phyloP scores from a whole-genome alignment of 2,113 vertebrate genomes.

The Nesogale talazaci region DNA sequence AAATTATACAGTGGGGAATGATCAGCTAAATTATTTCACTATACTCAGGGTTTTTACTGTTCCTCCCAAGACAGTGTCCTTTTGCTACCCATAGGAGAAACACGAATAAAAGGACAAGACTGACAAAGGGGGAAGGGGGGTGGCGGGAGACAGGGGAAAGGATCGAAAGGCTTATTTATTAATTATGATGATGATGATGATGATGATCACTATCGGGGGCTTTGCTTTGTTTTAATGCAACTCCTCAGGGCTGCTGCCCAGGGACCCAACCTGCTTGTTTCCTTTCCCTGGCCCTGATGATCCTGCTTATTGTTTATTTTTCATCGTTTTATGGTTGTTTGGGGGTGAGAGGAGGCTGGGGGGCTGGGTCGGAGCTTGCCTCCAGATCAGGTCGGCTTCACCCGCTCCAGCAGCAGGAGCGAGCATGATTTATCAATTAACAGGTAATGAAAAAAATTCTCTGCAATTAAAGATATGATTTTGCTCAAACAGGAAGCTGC shows the following conservation, averaged over 20 bases:
- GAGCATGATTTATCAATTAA: conserved; percentile 97
- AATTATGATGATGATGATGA: not conserved
- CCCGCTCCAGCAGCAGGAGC: conserved; percentile 76
- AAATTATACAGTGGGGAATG: conserved; percentile 91
- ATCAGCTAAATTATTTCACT: conserved; percentile 93
- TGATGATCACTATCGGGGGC: not conserved
- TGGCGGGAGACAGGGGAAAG: not conserved
- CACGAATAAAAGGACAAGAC: conserved; percentile 87
- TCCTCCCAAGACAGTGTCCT: conserved; percentile 88
- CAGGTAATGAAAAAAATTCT: conserved; percentile 96
- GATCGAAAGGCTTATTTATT: not conserved
- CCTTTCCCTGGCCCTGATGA: conserved; percentile 13
- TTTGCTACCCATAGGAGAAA: conserved; percentile 87
- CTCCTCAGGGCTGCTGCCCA: conserved; percentile 68
- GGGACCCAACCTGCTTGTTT: conserved; percentile 73
- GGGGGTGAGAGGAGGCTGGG: conserved; percentile 59
- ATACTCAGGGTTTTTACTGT: conserved; percentile 89
- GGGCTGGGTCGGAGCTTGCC: conserved; percentile 52
- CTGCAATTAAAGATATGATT: conserved; percentile 98
- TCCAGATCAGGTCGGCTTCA: conserved; percentile 75
- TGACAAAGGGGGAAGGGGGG: conserved; percentile 79
- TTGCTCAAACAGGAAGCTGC: conserved; percentile 94
- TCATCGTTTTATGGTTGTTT: conserved; percentile 36
- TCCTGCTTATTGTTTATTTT: not conserved
- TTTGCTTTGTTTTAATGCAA: conserved; percentile 71